Evolutionary conservation across 2,113 vertebrate species (phyloP), one percentile per base, ranked within the genome.

Genomic region (Bubo blakistoni): DNA sequence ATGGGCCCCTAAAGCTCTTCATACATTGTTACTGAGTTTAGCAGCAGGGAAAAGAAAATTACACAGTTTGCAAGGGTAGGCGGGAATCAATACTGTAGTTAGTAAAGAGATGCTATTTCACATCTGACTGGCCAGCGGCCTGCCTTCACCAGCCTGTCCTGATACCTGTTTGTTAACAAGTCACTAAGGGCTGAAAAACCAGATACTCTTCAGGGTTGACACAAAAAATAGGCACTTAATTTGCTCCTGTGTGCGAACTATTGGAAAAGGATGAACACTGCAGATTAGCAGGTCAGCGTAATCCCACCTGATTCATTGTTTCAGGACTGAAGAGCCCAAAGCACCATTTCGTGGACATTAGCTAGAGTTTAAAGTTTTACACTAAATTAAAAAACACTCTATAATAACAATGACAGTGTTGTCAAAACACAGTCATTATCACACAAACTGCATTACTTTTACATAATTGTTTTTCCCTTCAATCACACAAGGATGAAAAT

Each of bases 21-120:
- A 91, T 87, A 97, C 97, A 98, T 98, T 98, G 98, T 98, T 98
- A 95, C 98, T 57, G 97, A 97, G 98, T 98, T 97, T 97, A 98
- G 98, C 96, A 82, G 96, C 94, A 83, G 97, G 98, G 98, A 97
- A 98, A 97, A 98, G 98, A 98, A 98, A 98, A 98, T 98, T 97
- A 98, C 97, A 98, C 95, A 92, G 96, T 85, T 97, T 96, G 98
- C 81, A 74, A 94, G 98, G 97, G 97, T 96, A 98, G 98, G 98
- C 81, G 97, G 97, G 98, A 98, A 99, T 99, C 99, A 91, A 99
- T 99, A 99, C 96, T 93, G 98, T 97, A 98, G 99, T 99, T 99
- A 99, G 99, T 98, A 98, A 98, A 98, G 99, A 99, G 99, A 99
- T 97, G 99, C 98, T 98, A 99, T 99, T 99, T 99, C 99, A 99